Conservation (phyloP, 2,113 vertebrate genomes). For the Hypomesus transpacificus region DNA sequence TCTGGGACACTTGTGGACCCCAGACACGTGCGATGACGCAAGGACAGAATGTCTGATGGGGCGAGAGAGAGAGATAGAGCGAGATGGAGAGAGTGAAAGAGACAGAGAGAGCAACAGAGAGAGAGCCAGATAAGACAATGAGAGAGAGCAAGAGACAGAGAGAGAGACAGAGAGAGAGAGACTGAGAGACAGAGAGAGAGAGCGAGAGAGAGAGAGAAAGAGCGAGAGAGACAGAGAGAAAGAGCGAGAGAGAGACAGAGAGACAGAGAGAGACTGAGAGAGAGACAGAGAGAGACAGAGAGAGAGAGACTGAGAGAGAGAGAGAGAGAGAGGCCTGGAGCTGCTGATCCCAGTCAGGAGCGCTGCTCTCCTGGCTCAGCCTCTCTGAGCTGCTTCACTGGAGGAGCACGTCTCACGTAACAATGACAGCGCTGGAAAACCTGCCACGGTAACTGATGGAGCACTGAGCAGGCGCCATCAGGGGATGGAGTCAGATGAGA, state of each 20-base stretch:
- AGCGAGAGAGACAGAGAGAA: slow-evolving; percentile 14
- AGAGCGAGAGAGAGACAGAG: background rate
- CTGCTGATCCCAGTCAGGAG: background rate
- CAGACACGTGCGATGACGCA: no score
- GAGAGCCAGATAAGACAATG: background rate
- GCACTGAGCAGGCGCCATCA: background rate
- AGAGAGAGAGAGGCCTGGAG: background rate
- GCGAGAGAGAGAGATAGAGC: background rate
- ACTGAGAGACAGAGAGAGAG: background rate
- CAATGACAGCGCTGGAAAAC: slow-evolving; percentile 5
- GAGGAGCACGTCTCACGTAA: background rate
- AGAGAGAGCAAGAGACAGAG: background rate
- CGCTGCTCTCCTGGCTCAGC: background rate
- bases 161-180: background rate
- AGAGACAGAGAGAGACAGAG: slow-evolving; percentile 5
- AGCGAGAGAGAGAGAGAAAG: slow-evolving; percentile 9
- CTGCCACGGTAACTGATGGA: background rate
- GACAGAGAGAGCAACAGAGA: background rate
- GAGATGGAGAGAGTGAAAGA: background rate
- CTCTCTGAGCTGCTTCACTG: background rate
- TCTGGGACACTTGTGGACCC: no score
- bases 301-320: background rate
- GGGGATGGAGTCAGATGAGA: background rate
- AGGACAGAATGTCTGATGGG: background rate
- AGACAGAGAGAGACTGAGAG: background rate